phyloP scores from a whole-genome alignment of 2,113 vertebrate species.

The Channa argus region DNA sequence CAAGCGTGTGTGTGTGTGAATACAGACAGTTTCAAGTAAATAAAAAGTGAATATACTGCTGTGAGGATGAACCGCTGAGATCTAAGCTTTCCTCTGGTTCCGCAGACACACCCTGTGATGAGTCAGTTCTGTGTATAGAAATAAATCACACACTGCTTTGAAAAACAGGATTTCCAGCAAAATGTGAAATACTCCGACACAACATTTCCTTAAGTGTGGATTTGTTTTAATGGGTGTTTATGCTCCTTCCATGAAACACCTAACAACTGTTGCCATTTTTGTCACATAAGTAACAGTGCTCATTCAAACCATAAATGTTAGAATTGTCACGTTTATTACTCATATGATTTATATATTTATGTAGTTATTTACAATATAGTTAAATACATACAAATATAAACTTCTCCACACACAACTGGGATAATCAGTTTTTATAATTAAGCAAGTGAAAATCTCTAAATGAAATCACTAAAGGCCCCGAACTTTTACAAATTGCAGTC shows the following conservation, averaged over 20 bases:
- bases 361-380: slow-evolving; percentile 63
- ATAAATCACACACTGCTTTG: slow-evolving; percentile 10
- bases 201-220: neutral
- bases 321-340: slow-evolving; percentile 66
- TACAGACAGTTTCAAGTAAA: slow-evolving; percentile 13
- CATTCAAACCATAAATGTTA: neutral
- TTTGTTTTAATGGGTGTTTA: slow-evolving; percentile 7
- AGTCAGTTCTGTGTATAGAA: slow-evolving; percentile 38
- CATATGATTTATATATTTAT: slow-evolving; percentile 39
- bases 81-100: slow-evolving; percentile 14
- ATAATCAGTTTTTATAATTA: slow-evolving; percentile 8
- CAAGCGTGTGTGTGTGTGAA: slow-evolving; percentile 36
- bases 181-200: slow-evolving; percentile 30
- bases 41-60: slow-evolving; percentile 24
- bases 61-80: slow-evolving; percentile 8
- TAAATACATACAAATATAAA: slow-evolving; percentile 67
- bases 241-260: slow-evolving; percentile 15
- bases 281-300: neutral
- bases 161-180: slow-evolving; percentile 27
- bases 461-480: too few species aligned
- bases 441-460: slow-evolving; percentile 5
- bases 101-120: slow-evolving; percentile 61
- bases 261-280: slow-evolving; percentile 1
- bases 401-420: slow-evolving; percentile 9
- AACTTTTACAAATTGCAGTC: slow-evolving; percentile 45